Evolutionary conservation across 2,797 vertebrate species (phyloP).

Genomic region (Heliangelus exortis): DNA sequence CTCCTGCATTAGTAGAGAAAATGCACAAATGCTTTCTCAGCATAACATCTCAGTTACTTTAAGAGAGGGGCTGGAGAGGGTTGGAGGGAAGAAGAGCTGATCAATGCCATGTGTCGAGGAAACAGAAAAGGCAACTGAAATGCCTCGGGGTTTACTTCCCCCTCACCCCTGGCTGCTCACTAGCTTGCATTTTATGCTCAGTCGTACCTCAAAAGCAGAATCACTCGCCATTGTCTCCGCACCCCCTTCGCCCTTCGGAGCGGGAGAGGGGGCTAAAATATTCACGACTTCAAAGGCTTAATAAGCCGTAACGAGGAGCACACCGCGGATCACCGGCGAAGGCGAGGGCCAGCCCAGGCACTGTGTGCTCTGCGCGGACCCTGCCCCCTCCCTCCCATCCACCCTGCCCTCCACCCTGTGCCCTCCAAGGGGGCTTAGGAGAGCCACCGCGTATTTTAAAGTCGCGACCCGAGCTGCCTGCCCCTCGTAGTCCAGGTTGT

Average conservation of each 20-base stretch:
- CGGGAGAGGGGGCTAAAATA: background rate
- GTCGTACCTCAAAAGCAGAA: conserved; percentile 51
- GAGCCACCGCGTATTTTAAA: rapidly evolving
- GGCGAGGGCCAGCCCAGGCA: background rate
- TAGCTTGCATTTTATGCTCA: background rate
- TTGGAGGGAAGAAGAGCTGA: background rate
- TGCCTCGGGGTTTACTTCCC: background rate
- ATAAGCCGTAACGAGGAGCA: background rate
- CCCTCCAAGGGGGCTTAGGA: background rate
- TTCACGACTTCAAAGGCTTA: background rate
- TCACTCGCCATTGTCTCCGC: conserved; percentile 53
- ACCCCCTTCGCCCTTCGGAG: background rate
- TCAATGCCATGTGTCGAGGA: background rate
- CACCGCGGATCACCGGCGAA: background rate
- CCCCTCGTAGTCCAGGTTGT: background rate
- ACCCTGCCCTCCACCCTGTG: background rate
- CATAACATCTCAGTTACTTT: background rate
- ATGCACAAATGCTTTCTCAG: background rate
- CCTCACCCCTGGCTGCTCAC: background rate
- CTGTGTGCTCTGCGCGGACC: background rate
- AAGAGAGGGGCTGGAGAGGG: background rate
- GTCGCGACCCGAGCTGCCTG: background rate
- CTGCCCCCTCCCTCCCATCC: background rate
- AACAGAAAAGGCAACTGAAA: background rate
- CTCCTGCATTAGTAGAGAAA: background rate